Base-by-base conservation (phyloP, 2,888 invertebrate species). In the Lumbricus terrestris region DNA sequence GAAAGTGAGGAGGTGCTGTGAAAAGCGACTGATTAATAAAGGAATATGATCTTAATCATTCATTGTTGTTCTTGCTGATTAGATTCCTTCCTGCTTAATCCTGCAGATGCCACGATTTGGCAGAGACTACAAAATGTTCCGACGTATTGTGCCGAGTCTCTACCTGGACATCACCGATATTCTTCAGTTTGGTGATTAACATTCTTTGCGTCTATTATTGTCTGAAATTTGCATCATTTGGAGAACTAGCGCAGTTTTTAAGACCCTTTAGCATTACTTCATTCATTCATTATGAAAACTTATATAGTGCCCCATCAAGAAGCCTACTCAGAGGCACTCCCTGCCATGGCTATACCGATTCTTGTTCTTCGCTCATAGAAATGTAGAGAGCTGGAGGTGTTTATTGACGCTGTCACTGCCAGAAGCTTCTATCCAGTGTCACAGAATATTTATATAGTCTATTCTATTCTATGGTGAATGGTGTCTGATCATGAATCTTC, bases 61-160 rank as follows among this genome's bases (percentile, higher is more conserved):
- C 5, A n/a, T 69, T 29, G 13, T 69, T 85, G 34, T 69, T 29
- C n/a, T 85, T 85, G 37, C 35, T 35, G 88, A 11, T n/a, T 93
- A 96, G 96, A 97, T 98, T 90, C 98, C 98, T 42, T 97, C 98
- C 1, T 98, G 98, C 94, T 96, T 99, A 89, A 98, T 99, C 90
- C 97, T 99, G 92, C 98, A 99, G 96, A 98, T 99, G 98, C 99
- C 99, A 0, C 96, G 99, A 93, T 99, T 98, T 95, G 99, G 99
- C 15, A 98, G 98, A 95, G 97, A 97, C 92, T 99, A 97, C 94
- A 99, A 99, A 95, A 97, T 99, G 96, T 99, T 98, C 95, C 97
- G 97, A 89, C 96, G 97, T 94, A 99, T 99, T 93, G 96, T 98
- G 92, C 99, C 99, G 2, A 98, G 98, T 20, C 97, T 98, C 92